Evolutionary conservation across 2,888 invertebrate genomes (phyloP), one percentile per base, ranked within the genome.

Genomic region (Plagiodera versicolora): DNA sequence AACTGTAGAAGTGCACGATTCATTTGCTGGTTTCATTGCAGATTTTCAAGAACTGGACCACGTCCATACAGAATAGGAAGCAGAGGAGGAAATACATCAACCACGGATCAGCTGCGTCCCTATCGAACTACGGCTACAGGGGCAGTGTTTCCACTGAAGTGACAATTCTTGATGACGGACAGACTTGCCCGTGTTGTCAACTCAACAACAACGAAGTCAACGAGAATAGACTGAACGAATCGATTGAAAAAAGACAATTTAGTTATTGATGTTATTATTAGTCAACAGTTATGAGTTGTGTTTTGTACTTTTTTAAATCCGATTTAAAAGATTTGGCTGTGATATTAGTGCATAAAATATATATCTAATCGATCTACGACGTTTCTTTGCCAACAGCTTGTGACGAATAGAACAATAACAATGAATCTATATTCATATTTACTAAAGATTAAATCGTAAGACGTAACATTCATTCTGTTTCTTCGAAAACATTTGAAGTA

Each of bases 121-220:
- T 76, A 14, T 73, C 76, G 11, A 70, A 71, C 6, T 66, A 67
- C 44, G 72, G 73, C 51, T 59, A 63, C 32, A 64, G 77, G 52
- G 68, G 72, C n/a, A 76, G 76, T 52, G 64, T 75, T 35, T 74
- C 76, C 1, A 77, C 77, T 9, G 75, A 76, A 65, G 69, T 75
- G 19, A 77, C 76, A 9, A 58, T 74, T 20, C 61, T 77, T 45
- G 77, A 77, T 44, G 75, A 77, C 20, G 58, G 67, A 14, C 57
- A 65, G 16, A 64, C 67, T 11, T 69, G 70, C 56, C 60, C 60
- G 9, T 68, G 69, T 28, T 68, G 69, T 44, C 66, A 67, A 39
- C 56, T 58, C 16, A 64, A 52, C 44, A 64, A 61, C 51, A 68
- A 67, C 11, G 76, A 75, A 67, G 69, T 70, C 30, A 70, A 72